A percentile compares a stretch with the other conserved stretches of the same genome.
These are phyloP conservation scores for Cygnus atratus DNA, from an alignment of 2,113 vertebrate genomes.

Conservation along the genomic window DNA sequence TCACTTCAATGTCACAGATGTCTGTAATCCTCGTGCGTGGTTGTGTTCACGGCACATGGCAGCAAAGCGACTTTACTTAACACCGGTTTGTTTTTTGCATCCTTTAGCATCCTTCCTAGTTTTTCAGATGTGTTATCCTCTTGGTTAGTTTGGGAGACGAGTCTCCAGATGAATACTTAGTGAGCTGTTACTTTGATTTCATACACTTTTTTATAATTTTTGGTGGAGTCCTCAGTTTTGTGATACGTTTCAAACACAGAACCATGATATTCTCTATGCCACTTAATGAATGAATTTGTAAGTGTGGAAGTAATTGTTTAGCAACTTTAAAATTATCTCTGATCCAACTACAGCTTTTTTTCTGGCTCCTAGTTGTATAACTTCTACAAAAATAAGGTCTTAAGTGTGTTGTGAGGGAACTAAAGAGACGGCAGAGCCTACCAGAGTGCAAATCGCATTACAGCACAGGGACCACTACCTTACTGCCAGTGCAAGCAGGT, in stretches of 20 bases:
- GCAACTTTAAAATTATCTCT: not conserved
- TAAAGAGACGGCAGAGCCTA: not conserved
- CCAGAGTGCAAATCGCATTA: not conserved
- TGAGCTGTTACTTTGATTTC: not conserved
- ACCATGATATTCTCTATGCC: not conserved
- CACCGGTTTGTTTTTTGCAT: not conserved
- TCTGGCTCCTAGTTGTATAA: not conserved
- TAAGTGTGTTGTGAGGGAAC: not conserved
- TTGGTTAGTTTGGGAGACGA: not conserved
- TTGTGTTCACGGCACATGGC: not conserved
- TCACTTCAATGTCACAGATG: not conserved
- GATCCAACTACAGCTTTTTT: not conserved
- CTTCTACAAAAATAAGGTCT: not conserved
- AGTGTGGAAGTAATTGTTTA: not conserved
- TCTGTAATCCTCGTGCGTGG: accelerated
- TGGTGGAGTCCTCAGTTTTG: not conserved
- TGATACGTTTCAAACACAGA: not conserved
- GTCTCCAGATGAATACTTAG: not conserved
- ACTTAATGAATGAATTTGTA: not conserved
- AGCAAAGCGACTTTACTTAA: not conserved
- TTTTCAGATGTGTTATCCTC: not conserved
- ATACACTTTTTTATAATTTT: not conserved
- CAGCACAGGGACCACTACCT: not conserved
- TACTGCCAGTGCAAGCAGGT: not conserved
- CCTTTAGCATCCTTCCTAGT: not conserved